Evolutionary conservation across 2,113 vertebrate genomes (phyloP).

Genomic region (Ailuropoda melanoleuca): DNA sequence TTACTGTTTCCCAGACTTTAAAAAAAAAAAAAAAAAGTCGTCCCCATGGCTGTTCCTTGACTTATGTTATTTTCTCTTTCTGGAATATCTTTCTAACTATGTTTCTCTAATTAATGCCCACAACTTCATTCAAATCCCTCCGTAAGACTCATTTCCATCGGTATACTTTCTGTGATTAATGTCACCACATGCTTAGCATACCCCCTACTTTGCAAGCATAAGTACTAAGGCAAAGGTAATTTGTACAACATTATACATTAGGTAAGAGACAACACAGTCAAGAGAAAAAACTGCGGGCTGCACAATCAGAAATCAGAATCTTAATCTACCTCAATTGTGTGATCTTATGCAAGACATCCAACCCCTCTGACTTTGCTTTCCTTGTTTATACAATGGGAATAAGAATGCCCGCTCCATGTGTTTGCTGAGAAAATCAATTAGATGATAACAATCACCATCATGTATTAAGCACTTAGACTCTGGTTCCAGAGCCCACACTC

Average conservation of each 20-base stretch:
- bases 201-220: neutral
- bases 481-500: neutral
- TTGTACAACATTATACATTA: slow-evolving; percentile 17
- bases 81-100: slow-evolving; percentile 7
- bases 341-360: neutral
- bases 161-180: slow-evolving; percentile 44
- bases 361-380: neutral
- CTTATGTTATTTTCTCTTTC: neutral
- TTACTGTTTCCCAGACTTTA: neutral
- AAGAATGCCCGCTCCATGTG: neutral
- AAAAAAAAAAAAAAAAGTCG: neutral
- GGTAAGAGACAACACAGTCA: neutral
- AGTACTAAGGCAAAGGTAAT: neutral
- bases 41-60: neutral
- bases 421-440: neutral
- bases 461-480: neutral
- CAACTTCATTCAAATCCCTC: slow-evolving; percentile 47
- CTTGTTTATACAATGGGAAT: neutral
- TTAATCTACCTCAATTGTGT: neutral
- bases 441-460: neutral
- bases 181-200: neutral
- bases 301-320: neutral
- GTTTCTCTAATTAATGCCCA: slow-evolving; percentile 39
- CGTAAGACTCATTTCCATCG: slow-evolving; percentile 6
- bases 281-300: neutral